Base-by-base conservation (phyloP, 2,888 invertebrate species). In the Amphipyra tragopoginis region DNA sequence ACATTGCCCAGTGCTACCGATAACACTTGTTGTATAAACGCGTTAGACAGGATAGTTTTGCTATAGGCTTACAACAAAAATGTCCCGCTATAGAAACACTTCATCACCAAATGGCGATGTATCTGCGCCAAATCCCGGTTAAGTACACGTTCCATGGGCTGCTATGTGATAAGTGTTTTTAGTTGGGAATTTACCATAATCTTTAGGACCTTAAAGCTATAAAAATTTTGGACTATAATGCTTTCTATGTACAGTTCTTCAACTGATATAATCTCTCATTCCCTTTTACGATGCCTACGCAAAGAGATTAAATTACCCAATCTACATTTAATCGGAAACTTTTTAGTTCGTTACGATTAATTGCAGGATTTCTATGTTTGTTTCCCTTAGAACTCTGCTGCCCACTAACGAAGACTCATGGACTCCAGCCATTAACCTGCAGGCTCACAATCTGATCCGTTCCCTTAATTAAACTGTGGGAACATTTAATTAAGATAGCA, bases 401-500 rank as follows among this genome's bases (percentile, higher is more conserved):
- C 26, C 34, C 15, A 33, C 33, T 40, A 15, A 10, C 5, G 36
- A 36, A 36, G 34, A 56, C 49, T 47, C 54, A 50, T 50, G 42
- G 59, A 65, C 5, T 44, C 9, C 33, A 51, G 42, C 49, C 29
- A 63, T 65, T 56, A 65, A 68, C 42, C 47, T 72, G 43, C 45
- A 60, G 36, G 53, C 56, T 61, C 42, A 64, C 57, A 55, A 65
- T 60, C 57, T 76, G 65, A 68, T 72, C 43, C 47, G 10, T 15
- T 42, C 26, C 40, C 49, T 58, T 67, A 59, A 62, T 56, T 42
- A 63, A 75, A 75, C 44, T 26, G 40, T 58, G 38, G 44, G 29
- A 57, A 61, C 53, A 43, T 65, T 73, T 69, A 69, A 69, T 76
- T 76, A 72, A 63, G 58, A 59, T 56, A 58, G 49, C 55, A 63